A percentile compares a stretch with the other conserved stretches of the same genome.
phyloP scores from a whole-genome alignment of 2,113 vertebrate genomes.

The Oreotrochilus melanogaster region DNA sequence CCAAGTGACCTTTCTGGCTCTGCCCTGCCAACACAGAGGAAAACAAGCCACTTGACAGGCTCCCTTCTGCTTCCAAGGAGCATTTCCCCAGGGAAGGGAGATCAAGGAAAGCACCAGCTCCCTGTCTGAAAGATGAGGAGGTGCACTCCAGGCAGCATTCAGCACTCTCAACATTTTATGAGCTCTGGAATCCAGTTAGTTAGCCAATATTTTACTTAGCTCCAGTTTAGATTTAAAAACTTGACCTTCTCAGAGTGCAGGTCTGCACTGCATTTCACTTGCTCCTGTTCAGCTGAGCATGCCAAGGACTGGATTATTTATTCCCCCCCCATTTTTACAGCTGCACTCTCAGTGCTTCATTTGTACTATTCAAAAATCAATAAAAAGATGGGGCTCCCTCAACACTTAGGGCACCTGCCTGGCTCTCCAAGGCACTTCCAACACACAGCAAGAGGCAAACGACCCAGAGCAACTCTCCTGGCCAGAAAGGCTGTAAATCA shows the following conservation, averaged over 20 bases:
- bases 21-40: slow-evolving; percentile 41
- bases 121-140: slow-evolving; percentile 19
- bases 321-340: not conserved
- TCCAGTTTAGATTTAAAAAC: slow-evolving; percentile 69
- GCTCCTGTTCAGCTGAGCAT: accelerated
- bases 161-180: slow-evolving; percentile 48
- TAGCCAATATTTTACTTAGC: slow-evolving; percentile 65
- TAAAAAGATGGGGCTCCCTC: not conserved
- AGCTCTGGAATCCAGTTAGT: slow-evolving; percentile 70
- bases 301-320: not conserved
- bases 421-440: not conserved
- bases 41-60: slow-evolving; percentile 56
- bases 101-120: not conserved
- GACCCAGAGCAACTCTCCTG: accelerated
- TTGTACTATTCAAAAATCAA: not conserved
- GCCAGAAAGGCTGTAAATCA: not conserved
- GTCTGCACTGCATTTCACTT: not conserved
- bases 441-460: not conserved
- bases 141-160: slow-evolving; percentile 25
- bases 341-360: not conserved
- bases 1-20: not conserved
- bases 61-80: not conserved
- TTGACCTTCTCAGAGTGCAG: not conserved
- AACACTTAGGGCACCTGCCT: not conserved
- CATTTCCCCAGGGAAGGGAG: slow-evolving; percentile 18